Conservation (phyloP, 35 echinoderm and acorn worm genomes). For the Hemicentrotus pulcherrimus region DNA sequence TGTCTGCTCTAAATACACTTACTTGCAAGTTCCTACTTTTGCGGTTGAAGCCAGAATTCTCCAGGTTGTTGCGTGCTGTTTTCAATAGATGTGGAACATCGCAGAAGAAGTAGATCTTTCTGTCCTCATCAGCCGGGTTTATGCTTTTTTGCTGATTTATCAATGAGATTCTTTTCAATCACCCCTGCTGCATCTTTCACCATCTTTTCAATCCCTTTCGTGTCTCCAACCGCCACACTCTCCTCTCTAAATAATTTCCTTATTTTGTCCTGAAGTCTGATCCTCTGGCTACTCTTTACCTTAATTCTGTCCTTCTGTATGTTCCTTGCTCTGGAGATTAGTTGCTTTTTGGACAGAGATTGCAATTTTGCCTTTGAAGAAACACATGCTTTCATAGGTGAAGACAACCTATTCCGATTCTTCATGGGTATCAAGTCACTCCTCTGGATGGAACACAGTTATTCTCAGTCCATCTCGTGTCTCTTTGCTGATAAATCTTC, state of each 20-base stretch:
- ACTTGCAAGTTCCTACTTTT: conserved; percentile 57
- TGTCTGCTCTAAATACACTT: conserved; percentile 50
- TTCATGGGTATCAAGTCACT: background rate
- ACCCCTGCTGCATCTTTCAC: background rate
- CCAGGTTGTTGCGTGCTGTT: conserved; percentile 63
- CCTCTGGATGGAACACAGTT: conserved; percentile 19
- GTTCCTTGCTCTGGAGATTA: background rate
- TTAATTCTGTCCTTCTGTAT: background rate
- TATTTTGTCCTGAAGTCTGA: background rate
- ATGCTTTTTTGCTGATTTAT: background rate
- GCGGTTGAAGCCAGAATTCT: conserved; percentile 62
- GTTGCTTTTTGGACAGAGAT: background rate
- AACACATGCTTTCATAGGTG: background rate
- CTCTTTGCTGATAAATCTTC: conserved; percentile 47
- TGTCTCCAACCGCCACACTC: background rate
- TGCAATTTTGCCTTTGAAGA: background rate
- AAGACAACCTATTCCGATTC: background rate
- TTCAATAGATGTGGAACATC: conserved; percentile 65
- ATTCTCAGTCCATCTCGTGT: conserved; percentile 55
- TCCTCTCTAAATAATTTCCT: background rate
- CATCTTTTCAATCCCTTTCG: background rate
- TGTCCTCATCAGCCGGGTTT: background rate
- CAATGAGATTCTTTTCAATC: background rate
- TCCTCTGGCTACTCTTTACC: background rate
- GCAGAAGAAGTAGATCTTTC: conserved; percentile 64